Base-by-base conservation (phyloP, 2,888 invertebrate genomes). In the Phaedon cochleariae region DNA sequence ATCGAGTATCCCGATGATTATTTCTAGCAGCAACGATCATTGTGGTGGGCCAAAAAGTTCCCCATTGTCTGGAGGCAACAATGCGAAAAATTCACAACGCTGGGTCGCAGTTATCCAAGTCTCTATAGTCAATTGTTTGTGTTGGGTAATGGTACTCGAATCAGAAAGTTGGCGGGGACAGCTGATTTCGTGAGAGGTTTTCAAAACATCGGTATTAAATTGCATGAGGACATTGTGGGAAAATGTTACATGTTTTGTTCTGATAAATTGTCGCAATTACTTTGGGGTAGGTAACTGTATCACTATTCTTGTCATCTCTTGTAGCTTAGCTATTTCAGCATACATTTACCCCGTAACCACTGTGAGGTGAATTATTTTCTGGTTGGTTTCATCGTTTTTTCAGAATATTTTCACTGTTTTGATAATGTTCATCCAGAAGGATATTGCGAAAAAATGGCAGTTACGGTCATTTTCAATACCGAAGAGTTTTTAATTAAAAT, bases 51-150 rank as follows among this genome's bases (percentile, higher is more conserved):
- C 67, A 69, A 74, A 41, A 75, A 72, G 73, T 74, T 67, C 72
- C 57, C 67, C 74, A 74, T 80, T 81, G 81, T 81, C 79, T 77
- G 75, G 77, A 79, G 80, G 81, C 73, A 81, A 81, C 81, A 81
- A 81, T 80, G 79, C 80, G 77, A 73, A 75, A 80, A 80, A 80
- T 79, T 76, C 76, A 74, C 72, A 64, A 64, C 67, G 73, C 73
- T 73, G 73, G 71, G 73, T 70, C 59, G 72, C 73, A 66, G 73
- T 75, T 74, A 76, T 76, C 74, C 73, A 74, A 76, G 76, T 75
- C 77, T 77, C 71, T 73, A 76, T 79, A 79, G 80, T 80, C 80
- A 80, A 80, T 79, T 79, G 79, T 80, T 75, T 76, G 68, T 58
- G 60, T 64, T 59, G 53, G 51, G 59, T 71, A 67, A 69, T 68